Evolutionary conservation across 2,888 invertebrate genomes (phyloP).

Genomic region (Anthrax anthrax): DNA sequence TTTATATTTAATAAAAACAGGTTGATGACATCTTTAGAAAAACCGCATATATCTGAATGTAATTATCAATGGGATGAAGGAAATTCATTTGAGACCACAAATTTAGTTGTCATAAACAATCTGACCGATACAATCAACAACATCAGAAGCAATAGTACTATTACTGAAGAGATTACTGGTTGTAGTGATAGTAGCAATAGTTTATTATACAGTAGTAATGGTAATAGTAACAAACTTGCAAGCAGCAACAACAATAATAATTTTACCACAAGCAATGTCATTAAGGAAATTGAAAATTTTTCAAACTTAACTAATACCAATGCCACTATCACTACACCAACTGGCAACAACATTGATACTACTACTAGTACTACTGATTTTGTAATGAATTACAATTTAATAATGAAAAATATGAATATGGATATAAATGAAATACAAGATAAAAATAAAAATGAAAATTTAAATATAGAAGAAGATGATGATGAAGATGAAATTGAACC

Average conservation of each 20-base stretch:
- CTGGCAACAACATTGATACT: no score
- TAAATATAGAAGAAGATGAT: not conserved
- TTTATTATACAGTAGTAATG: no score
- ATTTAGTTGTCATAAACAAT: not conserved
- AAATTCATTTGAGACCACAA: not conserved
- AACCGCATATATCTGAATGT: not conserved
- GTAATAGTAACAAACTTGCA: no score
- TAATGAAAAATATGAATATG: not conserved
- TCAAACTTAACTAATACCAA: not conserved
- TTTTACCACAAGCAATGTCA: not conserved
- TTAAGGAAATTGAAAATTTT: not conserved
- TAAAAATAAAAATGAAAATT: not conserved
- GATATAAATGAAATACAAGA: not conserved
- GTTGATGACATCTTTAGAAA: not conserved
- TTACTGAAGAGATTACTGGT: no score
- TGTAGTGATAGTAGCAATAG: no score
- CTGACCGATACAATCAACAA: not conserved
- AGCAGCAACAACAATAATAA: not conserved
- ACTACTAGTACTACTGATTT: not conserved
- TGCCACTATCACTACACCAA: no score
- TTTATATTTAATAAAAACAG: not conserved
- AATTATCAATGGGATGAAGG: not conserved
- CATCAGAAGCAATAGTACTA: no score
- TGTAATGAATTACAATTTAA: not conserved
- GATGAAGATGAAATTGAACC: not conserved